phyloP scores from a whole-genome alignment of 2,797 vertebrate genomes.

The Channa striata region DNA sequence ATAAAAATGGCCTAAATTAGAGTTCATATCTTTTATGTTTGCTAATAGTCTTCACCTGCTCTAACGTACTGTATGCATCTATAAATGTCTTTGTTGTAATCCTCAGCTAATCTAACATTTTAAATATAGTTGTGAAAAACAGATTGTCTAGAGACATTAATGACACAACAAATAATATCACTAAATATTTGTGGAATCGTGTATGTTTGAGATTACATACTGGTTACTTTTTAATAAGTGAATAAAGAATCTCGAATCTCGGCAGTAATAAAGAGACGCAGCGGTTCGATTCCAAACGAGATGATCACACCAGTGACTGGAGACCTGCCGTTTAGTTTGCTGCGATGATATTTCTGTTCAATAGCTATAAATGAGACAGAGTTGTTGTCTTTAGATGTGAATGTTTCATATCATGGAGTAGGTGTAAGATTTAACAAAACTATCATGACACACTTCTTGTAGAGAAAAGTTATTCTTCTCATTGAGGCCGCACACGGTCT shows the following conservation, averaged over 20 bases:
- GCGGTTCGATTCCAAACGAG: background rate
- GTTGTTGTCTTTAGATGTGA: too few species aligned
- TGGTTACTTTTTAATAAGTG: too few species aligned
- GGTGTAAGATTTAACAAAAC: too few species aligned
- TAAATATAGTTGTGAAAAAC: background rate
- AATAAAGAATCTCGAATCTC: background rate
- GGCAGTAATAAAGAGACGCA: background rate
- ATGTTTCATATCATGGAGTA: too few species aligned
- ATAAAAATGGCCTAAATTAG: background rate
- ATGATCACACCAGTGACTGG: background rate
- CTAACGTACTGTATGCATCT: background rate
- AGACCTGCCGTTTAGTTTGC: too few species aligned
- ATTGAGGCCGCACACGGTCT: background rate
- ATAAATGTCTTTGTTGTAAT: background rate
- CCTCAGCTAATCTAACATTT: background rate
- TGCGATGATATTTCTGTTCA: background rate
- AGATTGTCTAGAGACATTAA: background rate
- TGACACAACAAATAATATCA: background rate
- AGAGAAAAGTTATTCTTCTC: slow-evolving; percentile 1
- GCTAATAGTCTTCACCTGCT: background rate
- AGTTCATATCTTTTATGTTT: background rate
- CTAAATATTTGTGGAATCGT: too few species aligned
- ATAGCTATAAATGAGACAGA: too few species aligned
- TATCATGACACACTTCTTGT: background rate
- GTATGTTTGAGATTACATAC: too few species aligned